Conservation (phyloP, 2,113 vertebrate species). For the Cricetomys ansorgei region DNA sequence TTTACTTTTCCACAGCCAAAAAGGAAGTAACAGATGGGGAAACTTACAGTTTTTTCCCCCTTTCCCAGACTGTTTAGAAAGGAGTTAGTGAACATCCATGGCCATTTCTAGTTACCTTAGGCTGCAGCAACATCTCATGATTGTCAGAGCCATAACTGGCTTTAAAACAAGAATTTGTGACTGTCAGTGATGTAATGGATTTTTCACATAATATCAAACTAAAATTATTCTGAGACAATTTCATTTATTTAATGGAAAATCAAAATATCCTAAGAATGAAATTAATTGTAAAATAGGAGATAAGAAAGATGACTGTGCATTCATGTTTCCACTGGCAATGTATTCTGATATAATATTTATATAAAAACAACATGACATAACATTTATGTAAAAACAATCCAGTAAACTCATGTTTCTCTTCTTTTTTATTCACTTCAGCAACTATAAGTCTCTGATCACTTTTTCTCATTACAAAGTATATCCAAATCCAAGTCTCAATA, state of each 20-base stretch:
- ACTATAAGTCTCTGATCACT: conserved; percentile 47
- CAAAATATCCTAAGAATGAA: conserved; percentile 71
- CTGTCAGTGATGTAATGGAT: conserved; percentile 76
- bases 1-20: conserved; percentile 87
- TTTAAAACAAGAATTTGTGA: conserved; percentile 77
- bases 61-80: conserved; percentile 85
- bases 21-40: conserved; percentile 89
- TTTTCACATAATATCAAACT: conserved; percentile 81
- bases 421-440: conserved; percentile 80
- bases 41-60: conserved; percentile 83
- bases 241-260: conserved; percentile 77
- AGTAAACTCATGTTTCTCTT: conserved; percentile 80
- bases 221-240: conserved; percentile 77
- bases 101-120: conserved; percentile 84
- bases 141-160: conserved; percentile 65
- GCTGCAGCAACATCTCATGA: conserved; percentile 77
- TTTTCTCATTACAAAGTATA: conserved; percentile 76
- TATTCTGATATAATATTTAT: conserved; percentile 85
- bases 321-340: conserved; percentile 73
- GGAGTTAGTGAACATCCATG: conserved; percentile 81
- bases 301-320: conserved; percentile 54
- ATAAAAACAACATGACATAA: conserved; percentile 80
- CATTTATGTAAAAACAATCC: conserved; percentile 86
- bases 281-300: conserved; percentile 76
- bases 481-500: conserved; percentile 83